Percentiles rank a stretch among this genome's conserved stretches.
phyloP scores from a whole-genome alignment of 2,113 vertebrate species.

The Stigmatopora argus region DNA sequence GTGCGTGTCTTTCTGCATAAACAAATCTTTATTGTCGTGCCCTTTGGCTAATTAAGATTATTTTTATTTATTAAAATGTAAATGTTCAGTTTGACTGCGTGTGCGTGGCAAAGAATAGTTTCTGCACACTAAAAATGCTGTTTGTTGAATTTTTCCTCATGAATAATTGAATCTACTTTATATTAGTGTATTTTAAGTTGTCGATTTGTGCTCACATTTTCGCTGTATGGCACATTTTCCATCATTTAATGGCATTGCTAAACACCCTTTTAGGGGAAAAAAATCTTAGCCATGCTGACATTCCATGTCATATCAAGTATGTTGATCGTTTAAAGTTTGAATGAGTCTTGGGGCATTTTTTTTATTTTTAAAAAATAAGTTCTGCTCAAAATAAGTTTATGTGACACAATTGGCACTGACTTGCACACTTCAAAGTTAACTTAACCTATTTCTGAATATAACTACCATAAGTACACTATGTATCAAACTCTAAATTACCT shows the following conservation, averaged over 20 bases:
- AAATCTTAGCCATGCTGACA: background rate
- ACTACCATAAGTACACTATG: background rate
- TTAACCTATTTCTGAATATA: background rate
- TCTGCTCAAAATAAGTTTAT: background rate
- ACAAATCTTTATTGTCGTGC: too few species aligned
- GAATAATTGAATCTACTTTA: too few species aligned
- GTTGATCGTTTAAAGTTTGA: background rate
- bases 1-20: too few species aligned
- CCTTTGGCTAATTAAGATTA: too few species aligned
- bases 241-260: background rate
- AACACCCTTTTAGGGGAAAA: background rate
- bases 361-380: background rate
- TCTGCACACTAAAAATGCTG: too few species aligned
- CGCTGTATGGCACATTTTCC: background rate
- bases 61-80: too few species aligned
- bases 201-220: background rate
- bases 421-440: too few species aligned
- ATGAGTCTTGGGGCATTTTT: background rate
- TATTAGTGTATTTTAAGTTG: too few species aligned
- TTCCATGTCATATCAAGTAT: background rate
- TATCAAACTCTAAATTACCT: background rate
- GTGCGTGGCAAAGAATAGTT: too few species aligned
- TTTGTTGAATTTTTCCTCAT: too few species aligned
- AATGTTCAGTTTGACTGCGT: too few species aligned
- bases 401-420: background rate